phyloP scores from a whole-genome alignment of 2,113 vertebrate genomes.

The Hippopotamus amphibius region DNA sequence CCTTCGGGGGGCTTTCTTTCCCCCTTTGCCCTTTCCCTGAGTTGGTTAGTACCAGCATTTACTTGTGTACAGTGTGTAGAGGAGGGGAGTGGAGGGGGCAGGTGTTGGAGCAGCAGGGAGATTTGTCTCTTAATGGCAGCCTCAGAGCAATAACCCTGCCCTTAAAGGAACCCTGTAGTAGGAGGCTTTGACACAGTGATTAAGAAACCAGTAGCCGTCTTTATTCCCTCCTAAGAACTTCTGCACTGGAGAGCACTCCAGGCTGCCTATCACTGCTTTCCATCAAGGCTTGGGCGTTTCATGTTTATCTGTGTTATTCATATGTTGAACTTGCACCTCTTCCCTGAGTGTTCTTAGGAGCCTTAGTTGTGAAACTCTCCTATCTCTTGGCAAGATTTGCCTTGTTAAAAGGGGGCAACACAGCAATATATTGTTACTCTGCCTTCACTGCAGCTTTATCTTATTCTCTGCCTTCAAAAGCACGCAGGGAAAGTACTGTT shows the following conservation, averaged over 20 bases:
- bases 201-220: not conserved
- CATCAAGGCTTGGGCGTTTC: slow-evolving; percentile 57
- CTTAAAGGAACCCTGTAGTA: not conserved
- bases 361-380: slow-evolving; percentile 48
- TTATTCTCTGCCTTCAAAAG: slow-evolving; percentile 20
- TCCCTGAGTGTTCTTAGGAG: slow-evolving; percentile 24
- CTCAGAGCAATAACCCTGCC: not conserved
- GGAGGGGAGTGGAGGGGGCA: not conserved
- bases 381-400: slow-evolving; percentile 62
- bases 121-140: slow-evolving; percentile 6
- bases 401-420: slow-evolving; percentile 32
- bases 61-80: not conserved
- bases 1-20: not conserved
- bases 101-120: not conserved
- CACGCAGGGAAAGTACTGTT: not conserved
- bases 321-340: not conserved
- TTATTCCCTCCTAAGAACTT: slow-evolving; percentile 27
- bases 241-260: not conserved
- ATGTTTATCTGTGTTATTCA: slow-evolving; percentile 65
- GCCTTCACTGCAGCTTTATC: not conserved
- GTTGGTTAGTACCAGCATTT: not conserved
- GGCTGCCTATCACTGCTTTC: not conserved
- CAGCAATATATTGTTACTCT: slow-evolving; percentile 25
- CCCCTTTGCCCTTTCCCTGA: not conserved
- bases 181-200: not conserved